Conservation (phyloP, 1,140 invertebrate genomes). For the Trichonephila inaurata region DNA sequence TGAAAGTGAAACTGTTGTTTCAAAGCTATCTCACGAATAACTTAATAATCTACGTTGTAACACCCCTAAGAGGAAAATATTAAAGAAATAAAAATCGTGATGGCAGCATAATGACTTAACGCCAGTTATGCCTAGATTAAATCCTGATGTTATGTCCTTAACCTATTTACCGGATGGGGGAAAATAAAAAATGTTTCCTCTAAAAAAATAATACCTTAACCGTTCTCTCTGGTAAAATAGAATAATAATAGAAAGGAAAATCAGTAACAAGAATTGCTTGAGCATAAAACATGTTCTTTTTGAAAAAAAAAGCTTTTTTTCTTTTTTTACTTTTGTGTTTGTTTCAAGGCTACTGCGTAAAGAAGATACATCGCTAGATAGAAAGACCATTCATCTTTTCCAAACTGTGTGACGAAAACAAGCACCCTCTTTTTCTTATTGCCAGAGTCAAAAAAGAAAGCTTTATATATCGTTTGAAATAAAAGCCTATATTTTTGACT, state of each 20-base stretch:
- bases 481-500: constrained; percentile 56
- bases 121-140: neutral
- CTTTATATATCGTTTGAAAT: constrained; percentile 52
- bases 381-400: constrained; percentile 58
- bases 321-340: constrained; percentile 24
- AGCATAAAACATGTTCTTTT: constrained; percentile 34
- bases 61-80: neutral
- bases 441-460: constrained; percentile 8
- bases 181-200: constrained; percentile 4
- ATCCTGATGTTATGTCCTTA: constrained; percentile 30
- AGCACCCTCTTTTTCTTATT: neutral
- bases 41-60: neutral
- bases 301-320: constrained; percentile 5
- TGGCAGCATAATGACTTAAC: neutral
- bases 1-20: constrained; percentile 27
- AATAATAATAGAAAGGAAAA: constrained; percentile 40
- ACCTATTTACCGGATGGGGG: constrained; percentile 14
- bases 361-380: constrained; percentile 51
- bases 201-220: neutral
- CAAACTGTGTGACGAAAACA: constrained; percentile 68
- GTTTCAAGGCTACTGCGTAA: constrained; percentile 64
- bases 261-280: neutral
- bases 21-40: constrained; percentile 20
- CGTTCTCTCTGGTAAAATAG: neutral
- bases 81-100: constrained; percentile 47